Percentiles rank a stretch among this genome's conserved stretches.
Evolutionary conservation across 1,140 invertebrate genomes (phyloP).

Genomic region (Spodoptera litura): DNA sequence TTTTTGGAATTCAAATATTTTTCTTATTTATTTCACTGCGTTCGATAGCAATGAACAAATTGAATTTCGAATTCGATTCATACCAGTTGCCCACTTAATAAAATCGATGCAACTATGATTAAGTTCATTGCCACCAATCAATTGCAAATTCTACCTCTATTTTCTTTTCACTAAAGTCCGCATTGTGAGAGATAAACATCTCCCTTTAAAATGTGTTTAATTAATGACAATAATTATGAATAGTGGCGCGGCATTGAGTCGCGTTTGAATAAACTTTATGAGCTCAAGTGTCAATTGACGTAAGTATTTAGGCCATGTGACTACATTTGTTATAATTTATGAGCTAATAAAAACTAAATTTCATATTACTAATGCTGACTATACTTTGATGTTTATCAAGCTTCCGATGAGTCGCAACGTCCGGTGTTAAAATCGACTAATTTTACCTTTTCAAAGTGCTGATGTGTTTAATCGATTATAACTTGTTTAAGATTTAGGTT

Average conservation of each 20-base stretch:
- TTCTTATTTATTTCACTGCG: no score
- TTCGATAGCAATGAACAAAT: no score
- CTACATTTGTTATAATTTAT: constrained; percentile 35
- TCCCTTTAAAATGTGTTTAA: constrained; percentile 35
- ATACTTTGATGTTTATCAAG: background rate
- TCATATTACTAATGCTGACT: constrained; percentile 20
- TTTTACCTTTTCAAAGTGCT: background rate
- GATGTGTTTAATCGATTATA: constrained; percentile 33
- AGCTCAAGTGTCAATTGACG: constrained; percentile 63
- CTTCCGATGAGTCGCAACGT: constrained; percentile 20
- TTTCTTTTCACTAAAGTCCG: background rate
- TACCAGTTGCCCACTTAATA: no score
- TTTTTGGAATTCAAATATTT: no score
- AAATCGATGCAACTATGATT: no score
- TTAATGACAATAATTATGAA: constrained; percentile 52
- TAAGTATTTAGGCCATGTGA: constrained; percentile 60
- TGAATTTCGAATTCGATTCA: no score
- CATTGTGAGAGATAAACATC: background rate
- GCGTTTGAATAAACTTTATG: constrained; percentile 55
- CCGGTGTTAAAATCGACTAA: constrained; percentile 37
- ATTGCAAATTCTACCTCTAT: background rate
- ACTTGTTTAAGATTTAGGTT: background rate
- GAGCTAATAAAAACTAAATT: constrained; percentile 40
- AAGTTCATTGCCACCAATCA: background rate
- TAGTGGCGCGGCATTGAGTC: constrained; percentile 52